Percentiles rank a stretch among this genome's conserved stretches.
These are phyloP conservation scores for Oligia latruncula DNA, from an alignment of 2,888 invertebrate genomes.

Conservation along the genomic window DNA sequence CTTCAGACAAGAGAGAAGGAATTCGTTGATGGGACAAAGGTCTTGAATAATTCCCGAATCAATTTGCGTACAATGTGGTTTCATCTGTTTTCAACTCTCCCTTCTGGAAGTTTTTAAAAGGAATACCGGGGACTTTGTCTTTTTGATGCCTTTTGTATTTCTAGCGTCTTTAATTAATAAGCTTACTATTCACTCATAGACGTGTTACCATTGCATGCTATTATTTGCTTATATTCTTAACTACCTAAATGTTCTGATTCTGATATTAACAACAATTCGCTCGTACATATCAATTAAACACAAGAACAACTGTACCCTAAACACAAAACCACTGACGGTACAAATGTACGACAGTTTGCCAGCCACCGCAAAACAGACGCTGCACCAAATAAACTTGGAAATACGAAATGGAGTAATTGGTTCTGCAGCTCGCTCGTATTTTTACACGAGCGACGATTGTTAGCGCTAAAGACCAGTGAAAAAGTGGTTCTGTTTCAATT, in stretches of 20 bases:
- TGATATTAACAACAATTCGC: not conserved
- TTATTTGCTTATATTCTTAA: not conserved
- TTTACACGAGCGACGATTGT: constrained; percentile 41
- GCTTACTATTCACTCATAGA: too few species aligned
- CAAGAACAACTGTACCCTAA: constrained; percentile 10
- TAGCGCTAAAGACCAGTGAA: constrained; percentile 36
- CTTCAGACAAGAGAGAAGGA: constrained; percentile 24
- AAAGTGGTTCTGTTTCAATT: constrained; percentile 41
- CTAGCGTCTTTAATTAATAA: not conserved
- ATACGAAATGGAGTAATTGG: constrained; percentile 61
- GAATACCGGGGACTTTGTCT: not conserved
- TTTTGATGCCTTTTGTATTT: not conserved
- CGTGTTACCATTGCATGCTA: too few species aligned
- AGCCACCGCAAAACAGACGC: constrained; percentile 50
- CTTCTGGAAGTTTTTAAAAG: not conserved
- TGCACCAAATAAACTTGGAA: constrained; percentile 55
- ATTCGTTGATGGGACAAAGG: constrained; percentile 31
- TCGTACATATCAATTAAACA: constrained; percentile 21
- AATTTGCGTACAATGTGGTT: constrained; percentile 40
- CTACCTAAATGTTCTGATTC: not conserved
- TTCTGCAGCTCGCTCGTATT: constrained; percentile 52
- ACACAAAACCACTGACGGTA: constrained; percentile 41
- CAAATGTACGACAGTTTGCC: constrained; percentile 42
- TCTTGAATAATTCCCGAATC: constrained; percentile 54
- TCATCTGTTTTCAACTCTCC: not conserved